Percentiles rank a stretch among this genome's conserved stretches.
These are phyloP conservation scores for Sthenelais limicola DNA, from an alignment of 2,888 invertebrate species.

Conservation along the genomic window DNA sequence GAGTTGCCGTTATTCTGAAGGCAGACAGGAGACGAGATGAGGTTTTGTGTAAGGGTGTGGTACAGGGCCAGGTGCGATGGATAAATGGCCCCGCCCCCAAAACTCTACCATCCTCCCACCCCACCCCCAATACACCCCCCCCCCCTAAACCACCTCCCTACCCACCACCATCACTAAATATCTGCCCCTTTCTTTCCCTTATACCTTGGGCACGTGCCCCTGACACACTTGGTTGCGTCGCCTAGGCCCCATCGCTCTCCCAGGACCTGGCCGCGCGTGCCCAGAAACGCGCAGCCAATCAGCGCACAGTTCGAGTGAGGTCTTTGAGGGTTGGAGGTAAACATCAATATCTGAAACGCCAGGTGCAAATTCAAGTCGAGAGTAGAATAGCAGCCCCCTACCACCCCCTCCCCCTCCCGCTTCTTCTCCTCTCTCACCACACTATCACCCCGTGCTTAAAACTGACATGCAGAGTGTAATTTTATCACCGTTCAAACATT, in stretches of 20 bases:
- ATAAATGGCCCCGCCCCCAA: slow-evolving; percentile 19
- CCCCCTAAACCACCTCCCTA: not conserved
- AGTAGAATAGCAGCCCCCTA: too few species aligned
- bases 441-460: too few species aligned
- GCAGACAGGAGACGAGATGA: not conserved
- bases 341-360: too few species aligned
- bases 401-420: too few species aligned
- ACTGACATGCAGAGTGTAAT: too few species aligned
- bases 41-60: slow-evolving; percentile 29
- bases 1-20: not conserved
- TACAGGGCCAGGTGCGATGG: slow-evolving; percentile 25
- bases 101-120: slow-evolving; percentile 10
- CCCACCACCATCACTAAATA: slow-evolving; percentile 10
- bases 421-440: too few species aligned
- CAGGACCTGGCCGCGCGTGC: slow-evolving; percentile 27
- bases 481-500: too few species aligned
- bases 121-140: slow-evolving; percentile 1
- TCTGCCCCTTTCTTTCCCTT: too few species aligned
- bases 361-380: too few species aligned
- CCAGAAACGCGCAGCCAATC: slow-evolving; percentile 22
- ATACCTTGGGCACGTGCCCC: slow-evolving; percentile 40
- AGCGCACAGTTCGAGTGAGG: too few species aligned
- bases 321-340: too few species aligned
- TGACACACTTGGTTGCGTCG: slow-evolving; percentile 15
- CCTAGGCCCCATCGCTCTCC: too few species aligned